phyloP scores from a whole-genome alignment of 2,113 vertebrate species.

The Pithys albifrons region DNA sequence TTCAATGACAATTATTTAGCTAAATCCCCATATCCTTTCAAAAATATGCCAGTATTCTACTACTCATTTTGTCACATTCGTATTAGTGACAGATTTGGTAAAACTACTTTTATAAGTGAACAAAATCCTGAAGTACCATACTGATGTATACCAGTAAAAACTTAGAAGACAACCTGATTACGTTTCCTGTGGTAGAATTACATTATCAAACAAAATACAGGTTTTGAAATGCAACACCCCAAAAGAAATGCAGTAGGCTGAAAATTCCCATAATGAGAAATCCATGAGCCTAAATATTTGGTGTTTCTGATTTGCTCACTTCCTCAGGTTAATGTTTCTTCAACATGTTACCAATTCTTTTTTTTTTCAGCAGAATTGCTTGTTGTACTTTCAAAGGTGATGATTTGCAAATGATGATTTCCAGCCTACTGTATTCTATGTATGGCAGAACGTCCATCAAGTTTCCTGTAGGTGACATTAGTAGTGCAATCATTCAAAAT shows the following conservation, averaged over 20 bases:
- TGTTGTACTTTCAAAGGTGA: conserved; percentile 58
- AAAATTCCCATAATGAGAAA: conserved; percentile 59
- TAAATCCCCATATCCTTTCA: not conserved
- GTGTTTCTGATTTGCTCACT: conserved; percentile 48
- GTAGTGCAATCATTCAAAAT: conserved; percentile 56
- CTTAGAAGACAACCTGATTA: not conserved
- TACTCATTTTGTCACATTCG: not conserved
- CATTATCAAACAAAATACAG: conserved; percentile 25
- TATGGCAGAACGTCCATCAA: conserved; percentile 63
- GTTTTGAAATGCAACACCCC: conserved; percentile 27
- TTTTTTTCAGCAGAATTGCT: conserved; percentile 14
- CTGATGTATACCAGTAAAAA: not conserved
- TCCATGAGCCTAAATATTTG: conserved; percentile 42
- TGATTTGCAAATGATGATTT: conserved; percentile 73
- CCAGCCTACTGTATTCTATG: conserved; percentile 47
- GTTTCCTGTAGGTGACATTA: conserved; percentile 63
- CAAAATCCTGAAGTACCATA: not conserved
- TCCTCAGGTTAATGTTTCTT: conserved; percentile 66
- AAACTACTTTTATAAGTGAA: not conserved
- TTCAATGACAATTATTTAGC: not conserved
- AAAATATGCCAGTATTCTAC: not conserved
- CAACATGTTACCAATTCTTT: conserved; percentile 47
- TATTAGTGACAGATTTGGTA: not conserved
- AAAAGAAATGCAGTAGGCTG: conserved; percentile 32
- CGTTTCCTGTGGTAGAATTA: conserved; percentile 1